Evolutionary conservation across 1,140 invertebrate genomes (phyloP).

Genomic region (Helicoverpa zea): DNA sequence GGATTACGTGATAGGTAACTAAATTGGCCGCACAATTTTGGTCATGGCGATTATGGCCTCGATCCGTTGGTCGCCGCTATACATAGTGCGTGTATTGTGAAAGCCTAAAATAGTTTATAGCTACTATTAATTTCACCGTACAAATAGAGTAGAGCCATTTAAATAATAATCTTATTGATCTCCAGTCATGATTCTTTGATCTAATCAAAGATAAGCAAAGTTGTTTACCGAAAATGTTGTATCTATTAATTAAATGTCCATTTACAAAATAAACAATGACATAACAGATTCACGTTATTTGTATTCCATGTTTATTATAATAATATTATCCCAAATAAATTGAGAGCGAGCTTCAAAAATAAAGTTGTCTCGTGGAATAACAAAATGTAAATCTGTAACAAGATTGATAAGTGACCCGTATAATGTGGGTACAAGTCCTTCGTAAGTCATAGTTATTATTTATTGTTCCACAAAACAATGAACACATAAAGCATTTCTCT

Average conservation of each 20-base stretch:
- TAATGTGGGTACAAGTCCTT: constrained; percentile 53
- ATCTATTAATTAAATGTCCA: too few relatives aligned
- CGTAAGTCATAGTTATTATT: constrained; percentile 69
- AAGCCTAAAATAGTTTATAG: constrained; percentile 18
- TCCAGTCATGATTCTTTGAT: too few relatives aligned
- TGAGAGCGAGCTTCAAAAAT: constrained; percentile 25
- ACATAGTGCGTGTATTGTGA: not conserved
- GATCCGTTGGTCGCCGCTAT: constrained; percentile 16
- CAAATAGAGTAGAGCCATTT: too few relatives aligned
- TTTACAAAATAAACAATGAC: not conserved
- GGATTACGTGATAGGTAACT: constrained; percentile 10
- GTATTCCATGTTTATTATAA: constrained; percentile 2
- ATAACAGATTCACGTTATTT: constrained; percentile 24
- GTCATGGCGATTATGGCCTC: constrained; percentile 4
- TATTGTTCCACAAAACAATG: constrained; percentile 82
- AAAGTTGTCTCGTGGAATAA: constrained; percentile 58
- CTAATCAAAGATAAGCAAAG: not conserved
- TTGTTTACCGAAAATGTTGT: not conserved
- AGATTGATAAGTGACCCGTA: constrained; percentile 46
- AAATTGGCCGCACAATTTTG: constrained; percentile 13
- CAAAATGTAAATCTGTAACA: constrained; percentile 50
- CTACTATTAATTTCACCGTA: not conserved
- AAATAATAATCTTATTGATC: too few relatives aligned
- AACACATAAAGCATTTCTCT: constrained; percentile 81
- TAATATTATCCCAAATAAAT: constrained; percentile 41